Evolutionary conservation across 53 echinoderm and acorn worm species (phyloP).

Genomic region (Apostichopus leukothele): DNA sequence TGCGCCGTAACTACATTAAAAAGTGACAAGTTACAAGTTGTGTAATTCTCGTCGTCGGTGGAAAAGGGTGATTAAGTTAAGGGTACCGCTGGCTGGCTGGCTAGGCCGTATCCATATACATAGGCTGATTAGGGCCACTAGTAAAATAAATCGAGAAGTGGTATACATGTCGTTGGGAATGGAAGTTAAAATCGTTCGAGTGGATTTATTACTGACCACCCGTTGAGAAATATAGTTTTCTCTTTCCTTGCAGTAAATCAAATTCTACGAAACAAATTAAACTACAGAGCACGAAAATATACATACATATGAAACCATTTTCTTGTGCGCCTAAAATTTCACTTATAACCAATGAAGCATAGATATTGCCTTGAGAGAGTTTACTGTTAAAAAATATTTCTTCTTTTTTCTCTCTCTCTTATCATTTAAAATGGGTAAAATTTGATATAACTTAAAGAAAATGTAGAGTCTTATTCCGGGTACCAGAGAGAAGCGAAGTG

Average conservation of each 20-base stretch:
- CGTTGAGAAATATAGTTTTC: conserved; percentile 10
- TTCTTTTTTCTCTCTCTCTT: not conserved
- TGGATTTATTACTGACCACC: conserved; percentile 21
- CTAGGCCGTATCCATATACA: not conserved
- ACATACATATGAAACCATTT: not conserved
- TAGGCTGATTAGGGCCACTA: not conserved
- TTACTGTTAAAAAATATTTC: not conserved
- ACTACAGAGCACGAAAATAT: not conserved
- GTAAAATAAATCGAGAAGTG: not conserved
- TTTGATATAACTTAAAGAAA: not conserved
- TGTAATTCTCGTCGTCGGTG: conserved; percentile 10
- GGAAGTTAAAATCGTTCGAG: not conserved
- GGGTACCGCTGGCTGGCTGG: not conserved
- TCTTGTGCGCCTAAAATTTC: not conserved
- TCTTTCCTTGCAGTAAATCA: not conserved
- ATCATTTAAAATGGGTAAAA: not conserved
- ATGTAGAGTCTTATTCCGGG: not conserved
- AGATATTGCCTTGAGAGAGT: not conserved
- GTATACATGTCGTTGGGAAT: not conserved
- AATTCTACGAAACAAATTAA: not conserved
- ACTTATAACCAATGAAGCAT: conserved; percentile 1
- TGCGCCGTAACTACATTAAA: conserved; percentile 43
- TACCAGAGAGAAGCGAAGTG: not conserved
- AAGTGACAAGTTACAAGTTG: conserved; percentile 47
- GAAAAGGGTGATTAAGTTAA: conserved; percentile 15